Evolutionary conservation across 2,888 invertebrate species (phyloP).

Genomic region (Dioctria linearis): DNA sequence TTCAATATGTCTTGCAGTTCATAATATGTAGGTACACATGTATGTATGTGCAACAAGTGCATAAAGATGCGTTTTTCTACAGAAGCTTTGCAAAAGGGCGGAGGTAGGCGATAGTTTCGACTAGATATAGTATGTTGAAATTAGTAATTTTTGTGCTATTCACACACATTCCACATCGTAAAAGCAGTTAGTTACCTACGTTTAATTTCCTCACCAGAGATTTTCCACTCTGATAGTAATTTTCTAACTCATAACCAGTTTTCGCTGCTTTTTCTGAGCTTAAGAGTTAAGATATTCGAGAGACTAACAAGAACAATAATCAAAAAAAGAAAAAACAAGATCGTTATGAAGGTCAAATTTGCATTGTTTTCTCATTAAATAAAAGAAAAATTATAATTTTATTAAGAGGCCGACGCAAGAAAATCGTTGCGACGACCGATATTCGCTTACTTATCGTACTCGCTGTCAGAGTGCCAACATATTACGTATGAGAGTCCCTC

Average conservation of each 20-base stretch:
- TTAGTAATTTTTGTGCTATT: slow-evolving; percentile 1
- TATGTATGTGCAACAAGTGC: background rate
- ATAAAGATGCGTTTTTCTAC: background rate
- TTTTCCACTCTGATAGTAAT: slow-evolving; percentile 25
- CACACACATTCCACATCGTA: background rate
- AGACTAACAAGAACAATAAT: slow-evolving; percentile 11
- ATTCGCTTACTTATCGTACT: slow-evolving; percentile 7
- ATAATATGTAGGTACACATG: background rate
- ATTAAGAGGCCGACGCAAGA: slow-evolving; percentile 33
- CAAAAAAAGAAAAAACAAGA: background rate
- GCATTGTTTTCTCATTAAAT: slow-evolving; percentile 53
- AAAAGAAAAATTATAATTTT: slow-evolving; percentile 43
- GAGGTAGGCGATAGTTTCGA: slow-evolving; percentile 9
- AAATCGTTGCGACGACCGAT: background rate
- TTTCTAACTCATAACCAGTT: slow-evolving; percentile 44
- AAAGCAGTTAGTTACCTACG: background rate
- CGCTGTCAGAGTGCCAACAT: slow-evolving; percentile 14
- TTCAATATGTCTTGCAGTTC: background rate
- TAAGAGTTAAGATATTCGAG: background rate
- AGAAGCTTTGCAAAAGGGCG: slow-evolving; percentile 32
- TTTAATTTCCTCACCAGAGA: background rate
- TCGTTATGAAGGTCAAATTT: slow-evolving; percentile 43
- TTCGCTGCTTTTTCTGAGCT: background rate
- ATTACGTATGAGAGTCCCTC: background rate
- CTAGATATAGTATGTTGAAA: background rate